Evolutionary conservation across 2,113 vertebrate species (phyloP).

Genomic region (Pimephales promelas): DNA sequence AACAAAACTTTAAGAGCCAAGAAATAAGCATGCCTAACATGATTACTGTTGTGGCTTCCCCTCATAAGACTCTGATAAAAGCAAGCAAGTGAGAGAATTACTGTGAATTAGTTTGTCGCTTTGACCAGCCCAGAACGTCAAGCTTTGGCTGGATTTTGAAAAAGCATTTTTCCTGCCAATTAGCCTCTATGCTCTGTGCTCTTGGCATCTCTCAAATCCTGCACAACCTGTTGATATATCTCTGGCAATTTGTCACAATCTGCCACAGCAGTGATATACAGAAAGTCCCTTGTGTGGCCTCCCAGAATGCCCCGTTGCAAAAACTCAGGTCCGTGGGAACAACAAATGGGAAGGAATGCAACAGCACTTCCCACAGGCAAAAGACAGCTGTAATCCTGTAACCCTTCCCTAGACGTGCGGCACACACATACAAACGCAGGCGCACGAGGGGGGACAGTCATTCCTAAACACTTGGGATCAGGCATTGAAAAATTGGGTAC

Average conservation of each 20-base stretch:
- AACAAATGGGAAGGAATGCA: conserved; percentile 88
- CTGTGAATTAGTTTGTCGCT: conserved; percentile 44
- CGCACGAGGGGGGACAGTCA: conserved; percentile 20
- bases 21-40: conserved; percentile 66
- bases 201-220: conserved; percentile 57
- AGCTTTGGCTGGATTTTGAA: conserved; percentile 24
- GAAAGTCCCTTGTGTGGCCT: conserved; percentile 78
- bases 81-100: conserved; percentile 60
- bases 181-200: conserved; percentile 48
- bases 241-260: conserved; percentile 71
- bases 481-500: conserved; percentile 8
- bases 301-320: conserved; percentile 79
- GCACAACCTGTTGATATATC: conserved; percentile 76
- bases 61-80: conserved; percentile 65
- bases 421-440: conserved; percentile 30
- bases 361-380: conserved; percentile 93
- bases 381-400: conserved; percentile 92
- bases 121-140: conserved; percentile 33
- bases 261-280: conserved; percentile 69
- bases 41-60: conserved; percentile 69
- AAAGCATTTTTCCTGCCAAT: conserved; percentile 36
- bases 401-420: conserved; percentile 61
- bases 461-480: conserved; percentile 14
- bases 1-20: conserved; percentile 63
- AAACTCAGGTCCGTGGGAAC: conserved; percentile 92